Conservation (phyloP, 2,888 invertebrate species). For the Pardosa pseudoannulata region DNA sequence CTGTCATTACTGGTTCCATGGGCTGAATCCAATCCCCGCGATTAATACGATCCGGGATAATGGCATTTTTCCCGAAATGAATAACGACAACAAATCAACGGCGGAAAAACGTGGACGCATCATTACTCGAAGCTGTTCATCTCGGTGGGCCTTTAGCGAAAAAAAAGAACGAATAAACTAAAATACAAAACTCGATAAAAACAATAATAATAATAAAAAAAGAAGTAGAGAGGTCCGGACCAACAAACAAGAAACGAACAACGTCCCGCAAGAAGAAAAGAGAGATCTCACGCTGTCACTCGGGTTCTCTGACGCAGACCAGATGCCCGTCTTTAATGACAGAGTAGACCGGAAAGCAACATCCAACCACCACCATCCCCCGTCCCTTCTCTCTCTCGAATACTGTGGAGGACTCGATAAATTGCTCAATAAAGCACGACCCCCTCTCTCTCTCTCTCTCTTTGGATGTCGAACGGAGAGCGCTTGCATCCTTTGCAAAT, state of each 20-base stretch:
- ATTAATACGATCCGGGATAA: conserved; percentile 3
- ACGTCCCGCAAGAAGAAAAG: conserved; percentile 5
- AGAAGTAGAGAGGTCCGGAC: background rate
- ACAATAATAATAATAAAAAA: background rate
- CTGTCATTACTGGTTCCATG: conserved; percentile 16
- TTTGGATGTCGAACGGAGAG: conserved; percentile 19
- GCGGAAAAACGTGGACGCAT: conserved; percentile 28
- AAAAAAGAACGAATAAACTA: conserved; percentile 24
- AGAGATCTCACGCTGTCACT: conserved; percentile 68
- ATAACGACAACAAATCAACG: conserved; percentile 15
- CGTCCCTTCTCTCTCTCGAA: background rate
- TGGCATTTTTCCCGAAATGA: background rate
- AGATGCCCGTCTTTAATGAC: conserved; percentile 67
- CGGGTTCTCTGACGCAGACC: conserved; percentile 38
- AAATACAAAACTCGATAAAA: conserved; percentile 15
- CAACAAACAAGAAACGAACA: background rate
- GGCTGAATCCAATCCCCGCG: background rate
- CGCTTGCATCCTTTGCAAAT: conserved; percentile 12
- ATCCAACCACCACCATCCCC: conserved; percentile 7
- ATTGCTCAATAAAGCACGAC: conserved; percentile 19
- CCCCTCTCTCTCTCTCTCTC: no score
- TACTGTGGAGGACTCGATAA: conserved; percentile 12
- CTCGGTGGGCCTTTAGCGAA: background rate
- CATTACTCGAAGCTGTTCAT: conserved; percentile 46
- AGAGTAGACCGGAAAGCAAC: conserved; percentile 58